Conservation (phyloP, 2,797 vertebrate species). For the Coccyzus lansbergi region DNA sequence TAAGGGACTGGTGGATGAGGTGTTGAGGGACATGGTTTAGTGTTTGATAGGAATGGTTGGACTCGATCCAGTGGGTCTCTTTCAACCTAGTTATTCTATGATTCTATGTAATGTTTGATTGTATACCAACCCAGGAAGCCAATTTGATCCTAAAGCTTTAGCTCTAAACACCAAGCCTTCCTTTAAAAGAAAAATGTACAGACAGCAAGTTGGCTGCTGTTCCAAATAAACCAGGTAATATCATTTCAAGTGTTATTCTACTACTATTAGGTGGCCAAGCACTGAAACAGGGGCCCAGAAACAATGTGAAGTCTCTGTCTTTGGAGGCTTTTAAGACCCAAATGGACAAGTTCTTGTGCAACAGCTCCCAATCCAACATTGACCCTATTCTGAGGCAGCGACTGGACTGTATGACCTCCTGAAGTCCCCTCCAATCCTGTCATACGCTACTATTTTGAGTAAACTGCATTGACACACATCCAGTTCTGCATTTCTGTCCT, state of each 20-base stretch:
- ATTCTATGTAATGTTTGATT: neutral
- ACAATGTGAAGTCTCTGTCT: neutral
- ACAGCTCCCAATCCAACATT: neutral
- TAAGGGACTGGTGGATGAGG: too few species aligned
- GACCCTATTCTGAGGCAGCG: neutral
- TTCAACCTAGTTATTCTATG: too few species aligned
- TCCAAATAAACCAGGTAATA: neutral
- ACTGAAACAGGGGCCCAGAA: neutral
- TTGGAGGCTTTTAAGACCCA: neutral
- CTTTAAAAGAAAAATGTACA: neutral
- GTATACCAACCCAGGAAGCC: neutral
- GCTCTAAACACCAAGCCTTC: neutral
- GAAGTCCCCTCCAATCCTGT: neutral
- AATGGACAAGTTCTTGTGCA: neutral
- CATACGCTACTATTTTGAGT: rapidly evolving
- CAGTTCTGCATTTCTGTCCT: neutral
- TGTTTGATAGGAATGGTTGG: too few species aligned
- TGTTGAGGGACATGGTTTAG: too few species aligned
- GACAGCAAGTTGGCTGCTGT: neutral
- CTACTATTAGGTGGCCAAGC: neutral
- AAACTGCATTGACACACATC: rapidly evolving
- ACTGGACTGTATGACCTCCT: neutral
- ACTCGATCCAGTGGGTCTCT: too few species aligned
- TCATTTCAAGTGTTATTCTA: neutral
- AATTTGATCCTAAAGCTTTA: neutral